Evolutionary conservation across 2,113 vertebrate genomes (phyloP).

Genomic region (Heterocephalus glaber): DNA sequence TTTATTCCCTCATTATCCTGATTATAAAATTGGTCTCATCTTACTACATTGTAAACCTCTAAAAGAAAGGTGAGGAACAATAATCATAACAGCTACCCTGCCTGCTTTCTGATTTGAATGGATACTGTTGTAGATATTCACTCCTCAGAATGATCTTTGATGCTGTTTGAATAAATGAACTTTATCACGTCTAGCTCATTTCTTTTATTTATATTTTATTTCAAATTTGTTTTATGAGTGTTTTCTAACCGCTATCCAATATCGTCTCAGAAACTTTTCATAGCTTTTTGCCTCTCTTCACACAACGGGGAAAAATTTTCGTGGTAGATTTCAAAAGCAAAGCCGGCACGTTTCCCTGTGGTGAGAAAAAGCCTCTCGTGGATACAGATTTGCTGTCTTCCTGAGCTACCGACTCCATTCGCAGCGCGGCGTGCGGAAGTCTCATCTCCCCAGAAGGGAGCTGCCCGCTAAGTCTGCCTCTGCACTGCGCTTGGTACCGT

Average conservation of each 20-base stretch:
- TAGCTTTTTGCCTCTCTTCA: not conserved
- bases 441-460: not conserved
- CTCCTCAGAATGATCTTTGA: not conserved
- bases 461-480: not conserved
- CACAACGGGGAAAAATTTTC: not conserved
- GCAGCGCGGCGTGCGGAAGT: not conserved
- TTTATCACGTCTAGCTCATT: not conserved
- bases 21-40: not conserved
- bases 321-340: not conserved
- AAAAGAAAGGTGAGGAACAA: not conserved
- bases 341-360: not conserved
- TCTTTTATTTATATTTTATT: not conserved
- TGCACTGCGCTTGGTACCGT: rapidly evolving
- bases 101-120: not conserved
- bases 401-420: rapidly evolving
- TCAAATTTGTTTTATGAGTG: not conserved
- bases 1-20: not conserved
- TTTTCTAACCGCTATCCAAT: not conserved
- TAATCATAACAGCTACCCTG: not conserved
- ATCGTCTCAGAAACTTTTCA: not conserved
- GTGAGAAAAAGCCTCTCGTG: not conserved
- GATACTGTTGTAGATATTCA: not conserved
- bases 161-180: not conserved
- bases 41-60: not conserved
- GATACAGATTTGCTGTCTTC: not conserved